These are phyloP conservation scores for Lutraria lutraria DNA, from an alignment of 2,888 invertebrate species.

Conservation along the genomic window DNA sequence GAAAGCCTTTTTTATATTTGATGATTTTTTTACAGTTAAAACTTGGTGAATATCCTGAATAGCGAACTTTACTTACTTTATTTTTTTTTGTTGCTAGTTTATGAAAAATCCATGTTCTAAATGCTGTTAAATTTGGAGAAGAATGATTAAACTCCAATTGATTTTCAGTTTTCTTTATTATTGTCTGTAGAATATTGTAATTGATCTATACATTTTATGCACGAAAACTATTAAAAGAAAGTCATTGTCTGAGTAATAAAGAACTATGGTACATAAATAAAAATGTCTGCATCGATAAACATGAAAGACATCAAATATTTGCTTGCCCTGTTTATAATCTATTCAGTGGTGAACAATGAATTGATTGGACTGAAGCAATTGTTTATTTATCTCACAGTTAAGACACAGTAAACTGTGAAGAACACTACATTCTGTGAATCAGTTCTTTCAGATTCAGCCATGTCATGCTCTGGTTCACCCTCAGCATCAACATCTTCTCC, in stretches of 20 bases:
- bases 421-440: not conserved
- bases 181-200: not conserved
- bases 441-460: not conserved
- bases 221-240: not conserved
- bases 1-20: not conserved
- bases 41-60: not conserved
- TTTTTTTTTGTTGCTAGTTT: no score
- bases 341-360: not conserved
- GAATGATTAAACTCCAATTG: not conserved
- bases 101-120: no score
- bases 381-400: not conserved
- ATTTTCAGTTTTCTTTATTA: not conserved
- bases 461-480: not conserved
- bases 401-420: not conserved
- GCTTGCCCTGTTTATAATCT: not conserved
- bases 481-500: not conserved
- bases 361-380: constrained; percentile 1
- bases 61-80: not conserved
- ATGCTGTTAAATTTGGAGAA: no score
- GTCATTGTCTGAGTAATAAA: not conserved
- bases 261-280: not conserved
- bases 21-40: not conserved
- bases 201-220: not conserved
- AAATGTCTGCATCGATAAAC: constrained; percentile 6
- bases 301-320: not conserved